A percentile compares a stretch with the other conserved stretches of the same genome.
Evolutionary conservation across 2,888 invertebrate genomes (phyloP).

Genomic region (Aleiodes alternator): DNA sequence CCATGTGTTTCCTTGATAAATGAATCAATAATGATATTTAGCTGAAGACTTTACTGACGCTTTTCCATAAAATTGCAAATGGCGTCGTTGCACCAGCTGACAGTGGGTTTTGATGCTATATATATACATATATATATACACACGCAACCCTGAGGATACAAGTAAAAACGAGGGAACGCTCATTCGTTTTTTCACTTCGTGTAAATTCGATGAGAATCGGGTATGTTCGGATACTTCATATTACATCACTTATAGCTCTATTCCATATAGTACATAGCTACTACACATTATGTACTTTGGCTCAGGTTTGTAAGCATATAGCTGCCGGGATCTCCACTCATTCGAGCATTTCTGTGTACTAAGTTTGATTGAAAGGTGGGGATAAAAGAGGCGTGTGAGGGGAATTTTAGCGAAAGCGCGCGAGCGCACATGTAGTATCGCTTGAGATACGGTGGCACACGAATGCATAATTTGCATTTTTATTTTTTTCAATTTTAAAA

Average conservation of each 20-base stretch:
- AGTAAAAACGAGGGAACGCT: constrained; percentile 41
- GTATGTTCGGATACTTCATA: constrained; percentile 66
- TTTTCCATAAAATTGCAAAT: constrained; percentile 69
- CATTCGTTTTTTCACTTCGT: constrained; percentile 58
- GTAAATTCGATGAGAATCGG: constrained; percentile 66
- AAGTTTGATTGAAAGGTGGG: background rate
- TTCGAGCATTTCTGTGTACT: constrained; percentile 32
- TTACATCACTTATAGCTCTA: constrained; percentile 70
- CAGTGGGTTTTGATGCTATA: constrained; percentile 41
- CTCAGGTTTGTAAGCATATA: constrained; percentile 49
- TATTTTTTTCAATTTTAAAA: too few species aligned
- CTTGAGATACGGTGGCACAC: too few species aligned
- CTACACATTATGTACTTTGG: constrained; percentile 52
- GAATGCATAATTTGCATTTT: constrained; percentile 1
- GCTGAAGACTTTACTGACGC: constrained; percentile 37
- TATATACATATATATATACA: background rate
- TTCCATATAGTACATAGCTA: constrained; percentile 53
- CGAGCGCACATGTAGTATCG: constrained; percentile 11
- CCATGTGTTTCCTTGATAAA: constrained; percentile 3
- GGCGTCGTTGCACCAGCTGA: constrained; percentile 70
- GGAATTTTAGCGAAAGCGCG: background rate
- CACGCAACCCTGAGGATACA: constrained; percentile 17
- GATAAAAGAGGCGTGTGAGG: background rate
- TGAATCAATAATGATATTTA: background rate
- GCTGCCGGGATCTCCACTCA: constrained; percentile 40